Conservation (phyloP, 2,113 vertebrate genomes). For the Melanerpes formicivorus region DNA sequence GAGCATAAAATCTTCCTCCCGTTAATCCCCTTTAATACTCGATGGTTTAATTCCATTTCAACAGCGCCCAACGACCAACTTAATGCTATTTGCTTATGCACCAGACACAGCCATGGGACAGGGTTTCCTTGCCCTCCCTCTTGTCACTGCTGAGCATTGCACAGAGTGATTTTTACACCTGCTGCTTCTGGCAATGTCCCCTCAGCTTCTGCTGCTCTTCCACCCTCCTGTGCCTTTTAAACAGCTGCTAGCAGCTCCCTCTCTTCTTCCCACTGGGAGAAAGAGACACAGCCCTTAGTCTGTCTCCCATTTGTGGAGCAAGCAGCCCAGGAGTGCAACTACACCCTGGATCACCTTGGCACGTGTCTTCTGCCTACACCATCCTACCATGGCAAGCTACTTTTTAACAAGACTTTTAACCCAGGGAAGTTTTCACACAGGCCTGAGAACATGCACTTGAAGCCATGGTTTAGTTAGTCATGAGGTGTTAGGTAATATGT, state of each 20-base stretch:
- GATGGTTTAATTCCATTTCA: background rate
- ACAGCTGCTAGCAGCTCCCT: too few species aligned
- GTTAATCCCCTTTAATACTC: background rate
- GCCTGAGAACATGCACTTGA: too few species aligned
- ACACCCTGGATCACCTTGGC: accelerated
- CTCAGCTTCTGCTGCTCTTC: background rate
- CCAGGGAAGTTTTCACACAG: too few species aligned
- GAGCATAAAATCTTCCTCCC: background rate
- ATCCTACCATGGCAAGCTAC: too few species aligned
- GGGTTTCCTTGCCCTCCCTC: background rate
- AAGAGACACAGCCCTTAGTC: background rate
- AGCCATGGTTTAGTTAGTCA: too few species aligned
- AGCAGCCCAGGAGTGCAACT: too few species aligned
- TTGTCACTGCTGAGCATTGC: accelerated
- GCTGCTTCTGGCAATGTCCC: background rate
- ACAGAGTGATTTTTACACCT: background rate
- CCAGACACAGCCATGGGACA: background rate
- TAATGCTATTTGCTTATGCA: constrained; percentile 48
- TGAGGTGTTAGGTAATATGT: too few species aligned
- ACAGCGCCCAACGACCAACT: background rate
- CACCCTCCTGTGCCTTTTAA: background rate
- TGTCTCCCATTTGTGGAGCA: background rate
- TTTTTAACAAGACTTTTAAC: too few species aligned
- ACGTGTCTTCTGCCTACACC: accelerated
- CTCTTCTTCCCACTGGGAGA: background rate